Evolutionary conservation across 2,888 invertebrate genomes (phyloP).

Genomic region (Idaea biselata): DNA sequence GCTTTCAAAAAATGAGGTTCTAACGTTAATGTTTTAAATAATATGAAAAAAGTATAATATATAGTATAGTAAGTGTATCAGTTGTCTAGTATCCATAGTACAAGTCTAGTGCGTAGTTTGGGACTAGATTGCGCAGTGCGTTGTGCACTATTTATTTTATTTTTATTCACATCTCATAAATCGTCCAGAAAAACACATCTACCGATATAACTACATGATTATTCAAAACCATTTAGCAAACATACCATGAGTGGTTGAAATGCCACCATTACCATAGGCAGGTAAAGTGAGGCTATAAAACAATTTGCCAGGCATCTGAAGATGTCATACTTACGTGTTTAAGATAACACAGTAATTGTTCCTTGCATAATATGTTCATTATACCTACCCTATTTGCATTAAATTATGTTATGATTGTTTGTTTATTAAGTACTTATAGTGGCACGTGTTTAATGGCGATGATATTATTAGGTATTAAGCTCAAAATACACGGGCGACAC

Average conservation of each 20-base stretch:
- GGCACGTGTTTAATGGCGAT: conserved; percentile 13
- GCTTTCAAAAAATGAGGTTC: too few relatives aligned
- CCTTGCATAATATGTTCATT: conserved; percentile 18
- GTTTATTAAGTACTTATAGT: neutral
- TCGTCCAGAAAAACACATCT: neutral
- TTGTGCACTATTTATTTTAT: too few relatives aligned
- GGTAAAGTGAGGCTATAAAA: conserved; percentile 10
- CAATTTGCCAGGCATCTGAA: conserved; percentile 19
- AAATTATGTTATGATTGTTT: neutral
- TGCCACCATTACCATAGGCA: conserved; percentile 4
- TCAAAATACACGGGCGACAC: too few relatives aligned
- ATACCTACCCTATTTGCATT: conserved; percentile 20
- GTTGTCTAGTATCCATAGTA: too few relatives aligned
- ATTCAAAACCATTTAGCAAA: neutral
- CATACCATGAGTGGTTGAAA: conserved; percentile 3
- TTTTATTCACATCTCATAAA: too few relatives aligned
- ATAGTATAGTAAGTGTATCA: too few relatives aligned
- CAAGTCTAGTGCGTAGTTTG: too few relatives aligned
- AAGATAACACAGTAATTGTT: conserved; percentile 18
- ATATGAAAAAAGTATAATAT: too few relatives aligned
- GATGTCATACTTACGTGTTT: conserved; percentile 18
- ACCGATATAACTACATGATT: neutral
- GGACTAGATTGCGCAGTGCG: too few relatives aligned
- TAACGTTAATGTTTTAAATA: too few relatives aligned
- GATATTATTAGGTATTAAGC: too few relatives aligned